Evolutionary conservation across 2,888 invertebrate species (phyloP).

Genomic region (Drosophila buzzatii): DNA sequence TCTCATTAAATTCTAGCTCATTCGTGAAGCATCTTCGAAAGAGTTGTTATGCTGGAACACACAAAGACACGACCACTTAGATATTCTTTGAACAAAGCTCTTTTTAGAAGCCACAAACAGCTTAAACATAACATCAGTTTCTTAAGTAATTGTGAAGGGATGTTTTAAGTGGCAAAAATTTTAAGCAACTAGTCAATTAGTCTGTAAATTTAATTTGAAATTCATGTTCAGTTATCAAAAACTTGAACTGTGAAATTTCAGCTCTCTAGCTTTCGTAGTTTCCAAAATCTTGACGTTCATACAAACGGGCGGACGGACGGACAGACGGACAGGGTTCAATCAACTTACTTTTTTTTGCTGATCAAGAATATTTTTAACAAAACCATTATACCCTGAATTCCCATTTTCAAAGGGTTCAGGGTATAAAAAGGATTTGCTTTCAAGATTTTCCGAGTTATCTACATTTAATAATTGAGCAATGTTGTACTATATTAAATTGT

Average conservation of each 20-base stretch:
- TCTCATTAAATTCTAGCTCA: not conserved
- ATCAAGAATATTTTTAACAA: too few species aligned
- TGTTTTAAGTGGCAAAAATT: not conserved
- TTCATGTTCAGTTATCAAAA: not conserved
- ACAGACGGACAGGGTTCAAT: too few species aligned
- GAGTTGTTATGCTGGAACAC: too few species aligned
- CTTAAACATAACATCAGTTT: not conserved
- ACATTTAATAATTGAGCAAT: too few species aligned
- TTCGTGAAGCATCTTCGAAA: not conserved
- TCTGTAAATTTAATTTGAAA: not conserved
- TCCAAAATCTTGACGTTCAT: too few species aligned
- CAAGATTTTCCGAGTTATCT: not conserved
- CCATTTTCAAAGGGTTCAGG: too few species aligned
- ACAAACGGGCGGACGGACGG: too few species aligned
- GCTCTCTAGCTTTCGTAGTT: too few species aligned
- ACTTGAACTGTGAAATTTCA: too few species aligned
- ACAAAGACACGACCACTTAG: not conserved
- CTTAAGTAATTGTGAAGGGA: not conserved
- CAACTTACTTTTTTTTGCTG: too few species aligned
- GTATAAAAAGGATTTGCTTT: not conserved
- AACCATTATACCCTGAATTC: too few species aligned
- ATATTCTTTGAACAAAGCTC: not conserved
- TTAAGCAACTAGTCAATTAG: slow-evolving; percentile 1
- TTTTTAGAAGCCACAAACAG: not conserved
- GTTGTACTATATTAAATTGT: not conserved